phyloP scores from a whole-genome alignment of 2,797 vertebrate genomes.

The Enteromius unitaeniatus region DNA sequence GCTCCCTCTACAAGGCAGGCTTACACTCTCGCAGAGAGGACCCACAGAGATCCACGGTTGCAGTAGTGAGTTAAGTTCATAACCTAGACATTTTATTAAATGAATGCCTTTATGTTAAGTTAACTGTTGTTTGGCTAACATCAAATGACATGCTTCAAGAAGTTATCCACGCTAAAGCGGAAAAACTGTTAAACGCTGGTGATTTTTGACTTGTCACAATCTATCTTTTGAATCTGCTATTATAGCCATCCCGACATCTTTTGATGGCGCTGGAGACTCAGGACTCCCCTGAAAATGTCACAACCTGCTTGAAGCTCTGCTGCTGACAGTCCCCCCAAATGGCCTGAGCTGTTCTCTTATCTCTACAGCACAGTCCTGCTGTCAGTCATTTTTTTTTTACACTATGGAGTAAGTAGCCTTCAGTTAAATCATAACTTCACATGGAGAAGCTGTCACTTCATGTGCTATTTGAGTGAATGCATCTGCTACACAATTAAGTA shows the following conservation, averaged over 20 bases:
- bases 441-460: slow-evolving; percentile 4
- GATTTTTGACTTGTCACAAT: slow-evolving; percentile 47
- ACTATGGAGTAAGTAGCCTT: slow-evolving; percentile 19
- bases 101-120: background rate
- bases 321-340: slow-evolving; percentile 49
- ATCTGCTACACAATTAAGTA: slow-evolving; percentile 6
- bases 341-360: slow-evolving; percentile 48
- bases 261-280: slow-evolving; percentile 40
- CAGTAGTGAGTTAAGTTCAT: too few relatives aligned
- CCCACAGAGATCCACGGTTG: too few relatives aligned
- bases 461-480: background rate
- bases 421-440: slow-evolving; percentile 31
- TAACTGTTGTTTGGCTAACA: background rate
- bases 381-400: slow-evolving; percentile 45
- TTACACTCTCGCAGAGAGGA: too few relatives aligned
- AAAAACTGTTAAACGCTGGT: slow-evolving; percentile 19
- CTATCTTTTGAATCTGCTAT: slow-evolving; percentile 33
- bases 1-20: too few relatives aligned
- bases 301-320: slow-evolving; percentile 33
- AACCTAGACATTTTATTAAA: background rate
- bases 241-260: slow-evolving; percentile 38
- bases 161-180: background rate
- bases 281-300: slow-evolving; percentile 53
- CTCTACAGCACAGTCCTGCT: slow-evolving; percentile 50
- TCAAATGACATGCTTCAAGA: background rate